A percentile compares a stretch with the other conserved stretches of the same genome.
phyloP scores from a whole-genome alignment of 2,113 vertebrate species.

The Melanotaenia duboulayi region DNA sequence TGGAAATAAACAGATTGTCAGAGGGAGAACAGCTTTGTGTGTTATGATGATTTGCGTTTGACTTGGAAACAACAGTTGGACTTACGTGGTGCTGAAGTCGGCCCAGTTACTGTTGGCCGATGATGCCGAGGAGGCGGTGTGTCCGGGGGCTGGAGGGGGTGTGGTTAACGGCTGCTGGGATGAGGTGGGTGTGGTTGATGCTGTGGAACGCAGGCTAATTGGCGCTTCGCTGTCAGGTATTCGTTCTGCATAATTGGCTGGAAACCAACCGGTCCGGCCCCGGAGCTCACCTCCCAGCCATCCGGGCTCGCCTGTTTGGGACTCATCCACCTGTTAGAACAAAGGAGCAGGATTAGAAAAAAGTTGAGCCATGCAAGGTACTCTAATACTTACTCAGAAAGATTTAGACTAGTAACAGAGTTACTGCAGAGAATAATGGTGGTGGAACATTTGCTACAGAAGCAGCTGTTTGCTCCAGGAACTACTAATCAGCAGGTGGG shows the following conservation, averaged over 20 bases:
- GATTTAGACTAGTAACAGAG: too few species aligned
- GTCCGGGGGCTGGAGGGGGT: conserved; percentile 69
- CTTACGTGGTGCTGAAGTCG: conserved; percentile 98
- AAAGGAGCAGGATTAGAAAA: neutral
- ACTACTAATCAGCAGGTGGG: too few species aligned
- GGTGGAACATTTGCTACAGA: neutral
- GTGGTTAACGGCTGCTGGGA: conserved; percentile 68
- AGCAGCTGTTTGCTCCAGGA: too few species aligned
- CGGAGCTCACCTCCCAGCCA: conserved; percentile 97
- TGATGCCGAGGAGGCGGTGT: conserved; percentile 74
- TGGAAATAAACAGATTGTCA: conserved; percentile 50
- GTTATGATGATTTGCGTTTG: too few species aligned
- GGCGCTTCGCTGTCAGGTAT: conserved; percentile 92
- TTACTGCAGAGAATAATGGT: neutral
- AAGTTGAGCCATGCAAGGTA: rapidly evolving
- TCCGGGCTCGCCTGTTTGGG: conserved; percentile 96
- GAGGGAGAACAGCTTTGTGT: too few species aligned
- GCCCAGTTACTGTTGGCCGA: conserved; percentile 94
- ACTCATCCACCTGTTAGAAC: conserved; percentile 91
- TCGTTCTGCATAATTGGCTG: conserved; percentile 96
- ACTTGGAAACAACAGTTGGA: neutral
- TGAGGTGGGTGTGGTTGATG: conserved; percentile 69
- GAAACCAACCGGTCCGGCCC: conserved; percentile 97
- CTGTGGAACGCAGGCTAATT: conserved; percentile 80
- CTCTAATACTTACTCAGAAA: too few species aligned